These are phyloP conservation scores for Aphodius granarius DNA, from an alignment of 2,888 invertebrate species.

Conservation along the genomic window DNA sequence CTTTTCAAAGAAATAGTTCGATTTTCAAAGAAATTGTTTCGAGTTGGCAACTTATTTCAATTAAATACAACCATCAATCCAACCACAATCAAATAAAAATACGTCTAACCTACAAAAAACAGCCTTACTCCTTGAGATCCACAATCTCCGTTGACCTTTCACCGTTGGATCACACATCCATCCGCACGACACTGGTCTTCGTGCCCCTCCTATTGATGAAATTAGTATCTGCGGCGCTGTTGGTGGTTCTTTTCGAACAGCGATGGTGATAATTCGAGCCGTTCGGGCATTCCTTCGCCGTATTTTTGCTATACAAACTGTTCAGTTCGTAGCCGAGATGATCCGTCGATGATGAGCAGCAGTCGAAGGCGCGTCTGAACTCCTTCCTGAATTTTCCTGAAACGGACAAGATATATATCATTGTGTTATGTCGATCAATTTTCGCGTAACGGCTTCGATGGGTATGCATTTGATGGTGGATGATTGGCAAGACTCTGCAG, in stretches of 20 bases:
- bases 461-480: not conserved
- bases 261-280: slow-evolving; percentile 20
- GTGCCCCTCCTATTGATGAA: slow-evolving; percentile 38
- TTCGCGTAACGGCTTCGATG: not conserved
- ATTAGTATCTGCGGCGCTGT: slow-evolving; percentile 25
- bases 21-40: too few species aligned
- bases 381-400: slow-evolving; percentile 75
- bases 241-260: slow-evolving; percentile 16
- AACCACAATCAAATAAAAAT: not conserved
- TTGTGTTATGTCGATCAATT: not conserved
- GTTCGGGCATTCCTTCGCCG: slow-evolving; percentile 30
- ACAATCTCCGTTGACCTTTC: not conserved
- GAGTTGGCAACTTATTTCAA: too few species aligned
- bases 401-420: not conserved
- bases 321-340: slow-evolving; percentile 48
- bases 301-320: slow-evolving; percentile 37
- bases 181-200: slow-evolving; percentile 41
- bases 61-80: not conserved
- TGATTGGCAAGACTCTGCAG: not conserved
- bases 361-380: slow-evolving; percentile 70
- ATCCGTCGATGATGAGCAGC: slow-evolving; percentile 44
- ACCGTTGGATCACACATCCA: slow-evolving; percentile 34
- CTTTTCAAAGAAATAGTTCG: too few species aligned
- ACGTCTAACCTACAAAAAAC: not conserved
- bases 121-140: not conserved